Evolutionary conservation across 1,140 invertebrate species (phyloP), one percentile per base, ranked within the genome.

Genomic region (Sinonovacula constricta): DNA sequence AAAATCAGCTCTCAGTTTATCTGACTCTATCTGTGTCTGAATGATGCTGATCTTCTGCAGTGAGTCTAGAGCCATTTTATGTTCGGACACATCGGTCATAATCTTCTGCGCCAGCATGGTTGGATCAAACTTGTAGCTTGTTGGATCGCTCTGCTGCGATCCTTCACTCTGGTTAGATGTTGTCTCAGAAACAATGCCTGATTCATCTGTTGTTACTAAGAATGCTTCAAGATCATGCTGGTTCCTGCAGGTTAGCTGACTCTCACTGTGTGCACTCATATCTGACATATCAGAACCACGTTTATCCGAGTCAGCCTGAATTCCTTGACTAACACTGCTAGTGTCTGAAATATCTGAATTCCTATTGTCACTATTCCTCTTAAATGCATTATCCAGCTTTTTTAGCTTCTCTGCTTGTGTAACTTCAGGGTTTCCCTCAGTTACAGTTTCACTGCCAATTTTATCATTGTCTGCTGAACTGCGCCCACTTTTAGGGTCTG

Each of bases 41-140:
- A 70, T 70, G 24, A 85, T 57, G 68, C 82, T 89, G 12, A 86
- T 71, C 49, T 74, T 81, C 76, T 89, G 88, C 80, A 88, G 79
- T 12, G 70, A 57, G 65, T 89, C 87, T 10, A 89, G 81, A 36
- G 82, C 83, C 56, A 70, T 81, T 56, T 83, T 83, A 36, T 88
- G 75, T 22, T 36, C 72, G 15, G 83, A 81, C 18, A 88, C 85
- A 76, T 89, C 88, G n/a, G 79, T 83, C 80, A 88, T 78, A 26
- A 89, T 83, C 49, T 84, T 85, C 62, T 83, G 63, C 2, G 87
- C 87, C 53, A 89, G 75, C 28, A 87, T 83, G 36, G 86, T 74
- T 33, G 83, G 84, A 63, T 80, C 78, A 39, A 84, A 56, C 18
- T 70, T 60, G 39, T 62, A 72, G 14, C 45, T 70, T 54, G 66